Evolutionary conservation across 2,888 invertebrate genomes (phyloP), one percentile per base, ranked within the genome.

Genomic region (Eudasyphora cyanicolor): DNA sequence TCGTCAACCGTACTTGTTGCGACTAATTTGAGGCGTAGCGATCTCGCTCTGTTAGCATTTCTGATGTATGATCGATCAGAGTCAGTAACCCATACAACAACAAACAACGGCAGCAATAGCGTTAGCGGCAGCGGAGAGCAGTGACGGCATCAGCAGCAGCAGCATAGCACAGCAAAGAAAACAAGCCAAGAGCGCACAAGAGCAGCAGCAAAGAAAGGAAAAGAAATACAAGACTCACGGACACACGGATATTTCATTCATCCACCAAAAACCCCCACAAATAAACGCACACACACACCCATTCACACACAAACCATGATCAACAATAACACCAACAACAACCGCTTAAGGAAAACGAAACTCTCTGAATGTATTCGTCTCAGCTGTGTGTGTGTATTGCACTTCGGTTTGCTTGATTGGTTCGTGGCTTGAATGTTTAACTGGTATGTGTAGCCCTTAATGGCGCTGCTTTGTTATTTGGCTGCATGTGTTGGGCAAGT

Each of bases 1-100:
- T 76, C 89, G 88, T 89, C 89, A 90, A 88, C 88, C 90, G 90
- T 89, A 87, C 88, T 89, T 88, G 88, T 87, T 88, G 87, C 89
- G 89, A 90, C 90, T 90, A 90, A 89, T 88, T 87, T 87, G 70
- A 85, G 83, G 85, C 82, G 82, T 82, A 80, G 78, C 82, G 82
- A 81, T 82, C 77, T 76, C 82, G 82, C 82, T 82, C 82, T 79
- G 82, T 84, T 84, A 85, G 80, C 81, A 84, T 84, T 81, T 85
- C 82, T 84, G 84, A 84, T 76, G 49, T n/a, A n/a, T 78, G 76
- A 85, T 76, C 84, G 85, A 82, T 82, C 83, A 82, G n/a, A n/a
- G 81, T 80, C 80, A 82, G 81, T 82, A 82, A 83, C 83, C 83
- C 74, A 79, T 76, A 79, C 71, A 75, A 38, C 54, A 60, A 76